phyloP scores from a whole-genome alignment of 1,140 invertebrate genomes.

The Dendrolimus kikuchii region DNA sequence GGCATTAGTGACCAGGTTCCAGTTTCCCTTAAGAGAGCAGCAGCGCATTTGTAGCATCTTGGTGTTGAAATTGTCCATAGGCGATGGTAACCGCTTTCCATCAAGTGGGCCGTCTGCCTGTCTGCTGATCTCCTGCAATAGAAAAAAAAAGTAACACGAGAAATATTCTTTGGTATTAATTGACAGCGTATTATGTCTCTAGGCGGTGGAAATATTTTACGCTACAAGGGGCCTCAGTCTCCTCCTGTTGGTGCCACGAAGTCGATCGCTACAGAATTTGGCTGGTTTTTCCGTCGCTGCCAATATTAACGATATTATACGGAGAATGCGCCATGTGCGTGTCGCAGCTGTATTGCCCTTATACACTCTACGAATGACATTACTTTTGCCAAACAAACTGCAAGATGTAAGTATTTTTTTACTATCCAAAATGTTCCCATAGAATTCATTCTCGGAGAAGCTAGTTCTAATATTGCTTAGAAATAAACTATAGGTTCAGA shows the following conservation, averaged over 20 bases:
- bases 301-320: conserved; percentile 18
- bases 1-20: no score
- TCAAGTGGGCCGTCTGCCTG: no score
- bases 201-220: conserved; percentile 57
- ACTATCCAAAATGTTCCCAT: background rate
- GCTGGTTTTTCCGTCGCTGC: conserved; percentile 16
- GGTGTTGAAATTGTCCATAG: no score
- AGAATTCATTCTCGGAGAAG: no score
- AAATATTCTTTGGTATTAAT: no score
- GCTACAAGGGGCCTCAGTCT: conserved; percentile 37
- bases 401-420: conserved; percentile 33
- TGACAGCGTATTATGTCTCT: conserved; percentile 15
- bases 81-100: no score
- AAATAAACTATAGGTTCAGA: no score
- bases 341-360: conserved; percentile 43
- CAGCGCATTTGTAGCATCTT: no score
- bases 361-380: conserved; percentile 57
- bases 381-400: conserved; percentile 50
- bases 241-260: conserved; percentile 36
- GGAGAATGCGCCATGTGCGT: conserved; percentile 28
- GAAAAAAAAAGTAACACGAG: no score
- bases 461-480: no score
- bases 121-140: no score
- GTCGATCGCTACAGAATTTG: conserved; percentile 24
- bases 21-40: no score